Conservation (phyloP, 2,888 invertebrate genomes). For the Vanessa cardui region DNA sequence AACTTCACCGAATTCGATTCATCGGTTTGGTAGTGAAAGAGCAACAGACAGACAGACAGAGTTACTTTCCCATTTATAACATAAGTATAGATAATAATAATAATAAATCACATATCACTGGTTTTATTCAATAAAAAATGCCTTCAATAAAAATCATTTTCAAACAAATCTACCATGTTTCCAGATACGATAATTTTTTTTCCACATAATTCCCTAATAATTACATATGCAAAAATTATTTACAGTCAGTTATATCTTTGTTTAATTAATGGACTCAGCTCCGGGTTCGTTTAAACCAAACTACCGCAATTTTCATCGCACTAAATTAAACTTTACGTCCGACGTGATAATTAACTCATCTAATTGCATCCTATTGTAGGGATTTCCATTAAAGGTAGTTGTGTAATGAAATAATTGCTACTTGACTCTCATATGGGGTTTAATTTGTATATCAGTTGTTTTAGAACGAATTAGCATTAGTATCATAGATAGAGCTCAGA, state of each 20-base stretch:
- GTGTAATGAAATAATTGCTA: constrained; percentile 18
- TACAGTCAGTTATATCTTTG: background rate
- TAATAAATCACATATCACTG: too few species aligned
- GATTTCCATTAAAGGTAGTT: constrained; percentile 24
- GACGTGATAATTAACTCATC: constrained; percentile 26
- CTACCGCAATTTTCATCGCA: constrained; percentile 22
- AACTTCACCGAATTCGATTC: too few species aligned
- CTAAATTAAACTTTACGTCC: constrained; percentile 21
- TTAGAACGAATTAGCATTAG: background rate
- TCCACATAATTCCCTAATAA: too few species aligned
- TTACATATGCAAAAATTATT: background rate
- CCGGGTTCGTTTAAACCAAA: constrained; percentile 2
- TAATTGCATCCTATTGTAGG: constrained; percentile 28
- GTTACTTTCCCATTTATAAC: too few species aligned
- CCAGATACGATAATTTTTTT: too few species aligned
- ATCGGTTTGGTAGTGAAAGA: too few species aligned
- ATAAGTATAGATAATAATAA: too few species aligned
- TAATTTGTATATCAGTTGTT: background rate
- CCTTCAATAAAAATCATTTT: too few species aligned
- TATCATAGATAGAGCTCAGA: too few species aligned
- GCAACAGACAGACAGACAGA: too few species aligned
- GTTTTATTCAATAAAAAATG: too few species aligned
- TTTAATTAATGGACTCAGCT: constrained; percentile 23
- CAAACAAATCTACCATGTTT: too few species aligned
- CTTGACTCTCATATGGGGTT: constrained; percentile 10